A percentile compares a stretch with the other conserved stretches of the same genome.
Evolutionary conservation across 2,888 invertebrate species (phyloP).

Genomic region (Himalopsyche japonica): DNA sequence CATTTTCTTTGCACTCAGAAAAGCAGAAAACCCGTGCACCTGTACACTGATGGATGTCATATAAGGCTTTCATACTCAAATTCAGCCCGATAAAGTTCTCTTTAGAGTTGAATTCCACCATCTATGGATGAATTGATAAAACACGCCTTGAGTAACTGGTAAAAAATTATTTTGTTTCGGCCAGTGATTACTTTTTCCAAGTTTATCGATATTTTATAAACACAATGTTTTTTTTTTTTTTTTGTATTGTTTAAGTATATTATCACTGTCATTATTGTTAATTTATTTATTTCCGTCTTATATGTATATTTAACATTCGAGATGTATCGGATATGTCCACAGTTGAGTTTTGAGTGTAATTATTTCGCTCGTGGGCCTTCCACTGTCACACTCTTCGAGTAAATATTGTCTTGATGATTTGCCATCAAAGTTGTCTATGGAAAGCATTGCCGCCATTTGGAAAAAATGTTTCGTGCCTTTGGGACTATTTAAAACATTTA

Average conservation of each 20-base stretch:
- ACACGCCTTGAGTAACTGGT: no score
- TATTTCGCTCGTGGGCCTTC: neutral
- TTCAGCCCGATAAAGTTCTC: no score
- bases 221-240: neutral
- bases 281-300: constrained; percentile 8
- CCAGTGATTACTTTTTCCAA: constrained; percentile 27
- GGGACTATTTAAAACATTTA: neutral
- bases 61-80: no score
- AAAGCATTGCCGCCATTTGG: neutral
- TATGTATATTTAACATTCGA: constrained; percentile 22
- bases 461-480: neutral
- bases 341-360: neutral
- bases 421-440: neutral
- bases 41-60: no score
- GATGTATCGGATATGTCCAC: constrained; percentile 7
- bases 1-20: neutral
- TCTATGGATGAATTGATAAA: no score
- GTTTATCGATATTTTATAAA: constrained; percentile 3
- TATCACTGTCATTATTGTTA: neutral
- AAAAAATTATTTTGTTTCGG: neutral
- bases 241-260: neutral
- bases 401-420: neutral
- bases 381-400: neutral
- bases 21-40: no score
- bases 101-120: no score